phyloP scores from a whole-genome alignment of 2,888 invertebrate species.

The Tortrix viridana region DNA sequence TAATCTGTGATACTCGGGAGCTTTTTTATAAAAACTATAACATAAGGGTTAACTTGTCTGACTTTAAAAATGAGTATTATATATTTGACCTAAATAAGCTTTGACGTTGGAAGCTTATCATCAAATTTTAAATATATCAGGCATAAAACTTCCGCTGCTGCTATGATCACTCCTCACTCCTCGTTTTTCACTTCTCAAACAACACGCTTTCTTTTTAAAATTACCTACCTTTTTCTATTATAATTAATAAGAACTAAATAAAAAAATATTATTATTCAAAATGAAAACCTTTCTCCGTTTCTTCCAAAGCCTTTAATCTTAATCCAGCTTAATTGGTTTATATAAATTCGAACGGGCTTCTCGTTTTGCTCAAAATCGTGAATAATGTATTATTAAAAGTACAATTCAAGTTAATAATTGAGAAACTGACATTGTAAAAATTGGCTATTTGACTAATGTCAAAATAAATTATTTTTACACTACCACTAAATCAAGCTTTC shows the following conservation, averaged over 20 bases:
- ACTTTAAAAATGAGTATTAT: too few species aligned
- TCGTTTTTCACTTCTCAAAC: neutral
- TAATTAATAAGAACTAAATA: neutral
- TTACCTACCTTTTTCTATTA: neutral
- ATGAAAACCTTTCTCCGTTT: slow-evolving; percentile 17
- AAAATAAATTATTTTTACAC: too few species aligned
- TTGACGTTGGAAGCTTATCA: too few species aligned
- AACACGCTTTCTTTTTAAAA: too few species aligned
- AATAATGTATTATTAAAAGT: slow-evolving; percentile 1
- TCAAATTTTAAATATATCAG: too few species aligned
- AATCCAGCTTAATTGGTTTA: slow-evolving; percentile 30
- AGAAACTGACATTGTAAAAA: too few species aligned
- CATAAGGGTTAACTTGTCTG: neutral
- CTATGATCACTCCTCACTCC: too few species aligned
- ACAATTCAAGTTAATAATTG: neutral
- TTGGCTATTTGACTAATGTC: too few species aligned
- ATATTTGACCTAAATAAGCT: too few species aligned
- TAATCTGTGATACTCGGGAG: slow-evolving; percentile 18
- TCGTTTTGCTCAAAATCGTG: slow-evolving; percentile 14
- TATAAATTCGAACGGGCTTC: slow-evolving; percentile 24
- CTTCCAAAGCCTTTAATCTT: slow-evolving; percentile 18
- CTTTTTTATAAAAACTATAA: slow-evolving; percentile 17
- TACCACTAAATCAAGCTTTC: too few species aligned
- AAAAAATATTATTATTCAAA: slow-evolving; percentile 1
- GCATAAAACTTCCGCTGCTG: too few species aligned